Evolutionary conservation across 1,140 invertebrate genomes (phyloP), one percentile per base, ranked within the genome.

Genomic region (Calosoma granatense): DNA sequence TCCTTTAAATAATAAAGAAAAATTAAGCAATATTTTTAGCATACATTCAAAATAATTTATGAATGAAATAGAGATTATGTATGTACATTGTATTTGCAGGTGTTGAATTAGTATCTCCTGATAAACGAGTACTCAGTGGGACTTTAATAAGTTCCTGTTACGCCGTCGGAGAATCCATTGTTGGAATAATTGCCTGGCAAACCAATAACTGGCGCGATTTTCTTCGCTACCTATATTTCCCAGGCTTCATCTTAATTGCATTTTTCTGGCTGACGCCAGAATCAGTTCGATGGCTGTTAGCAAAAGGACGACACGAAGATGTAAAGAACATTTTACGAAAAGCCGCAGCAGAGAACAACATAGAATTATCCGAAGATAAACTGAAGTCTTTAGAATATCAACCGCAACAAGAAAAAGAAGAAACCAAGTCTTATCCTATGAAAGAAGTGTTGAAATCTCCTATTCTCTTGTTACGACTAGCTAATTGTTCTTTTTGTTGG

Each of bases 81-180:
- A n/a, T n/a, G n/a, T n/a, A n/a, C n/a, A n/a, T n/a, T 61, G 59
- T 73, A 72, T 65, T 77, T 76, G 58, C 70, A 88, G 88, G 84
- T 21, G 79, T 92, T 67, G 90, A 93, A 67, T 75, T 88, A 60
- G 83, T 90, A 0, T 84, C 84, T 1, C 82, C 86, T 2, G 78
- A 80, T 60, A 79, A 84, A 53, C 74, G 90, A 59, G 84, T 87
- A 0, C 73, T 88, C 22, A 85, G 80, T 51, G 86, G 86, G 39
- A 83, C 86, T 0, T 64, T 88, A 0, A 81, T 88, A 22, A 83
- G 84, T 39, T 77, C 77, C 23, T 81, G 82, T 56, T 90, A 86
- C 66, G 83, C 87, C 0, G 62, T 86, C 11, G 90, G 89, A 1
- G 78, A 87, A 56, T 81, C 84, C 62, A 66, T 81, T 3, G 67